phyloP scores from a whole-genome alignment of 2,797 vertebrate species.

The Chelmon rostratus region DNA sequence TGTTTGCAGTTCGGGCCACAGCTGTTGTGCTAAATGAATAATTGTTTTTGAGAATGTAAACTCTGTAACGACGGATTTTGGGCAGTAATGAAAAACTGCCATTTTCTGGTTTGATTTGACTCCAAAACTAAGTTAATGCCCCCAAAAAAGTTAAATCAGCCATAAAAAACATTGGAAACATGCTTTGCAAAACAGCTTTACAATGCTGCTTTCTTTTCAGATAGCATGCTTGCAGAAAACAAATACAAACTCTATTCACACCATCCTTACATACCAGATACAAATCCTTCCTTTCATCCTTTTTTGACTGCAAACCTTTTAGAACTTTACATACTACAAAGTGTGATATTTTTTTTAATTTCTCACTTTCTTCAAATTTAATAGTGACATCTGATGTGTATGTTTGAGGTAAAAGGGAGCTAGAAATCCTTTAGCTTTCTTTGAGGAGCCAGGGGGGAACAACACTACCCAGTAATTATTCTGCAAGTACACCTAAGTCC shows the following conservation, averaged over 20 bases:
- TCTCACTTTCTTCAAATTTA: too few species aligned
- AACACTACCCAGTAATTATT: too few species aligned
- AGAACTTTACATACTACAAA: not conserved
- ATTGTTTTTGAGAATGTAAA: conserved; percentile 4
- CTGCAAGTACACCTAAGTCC: too few species aligned
- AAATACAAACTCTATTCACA: not conserved
- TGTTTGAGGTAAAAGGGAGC: too few species aligned
- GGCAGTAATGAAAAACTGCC: too few species aligned
- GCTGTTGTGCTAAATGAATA: not conserved
- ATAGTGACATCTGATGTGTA: too few species aligned
- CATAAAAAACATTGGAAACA: conserved; percentile 14
- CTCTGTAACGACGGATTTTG: not conserved
- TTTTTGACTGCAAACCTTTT: not conserved
- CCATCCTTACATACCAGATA: not conserved
- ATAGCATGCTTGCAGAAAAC: not conserved
- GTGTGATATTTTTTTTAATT: too few species aligned
- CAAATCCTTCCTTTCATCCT: not conserved
- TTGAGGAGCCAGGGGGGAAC: too few species aligned
- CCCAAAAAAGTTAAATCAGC: conserved; percentile 5
- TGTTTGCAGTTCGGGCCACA: too few species aligned
- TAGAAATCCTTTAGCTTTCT: too few species aligned
- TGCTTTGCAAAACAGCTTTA: not conserved
- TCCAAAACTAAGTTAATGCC: conserved; percentile 4
- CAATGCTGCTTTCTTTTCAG: not conserved
- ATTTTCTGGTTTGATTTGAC: conserved; percentile 16